These are phyloP conservation scores for Hypercompe scribonia DNA, from an alignment of 2,888 invertebrate species.

Conservation along the genomic window DNA sequence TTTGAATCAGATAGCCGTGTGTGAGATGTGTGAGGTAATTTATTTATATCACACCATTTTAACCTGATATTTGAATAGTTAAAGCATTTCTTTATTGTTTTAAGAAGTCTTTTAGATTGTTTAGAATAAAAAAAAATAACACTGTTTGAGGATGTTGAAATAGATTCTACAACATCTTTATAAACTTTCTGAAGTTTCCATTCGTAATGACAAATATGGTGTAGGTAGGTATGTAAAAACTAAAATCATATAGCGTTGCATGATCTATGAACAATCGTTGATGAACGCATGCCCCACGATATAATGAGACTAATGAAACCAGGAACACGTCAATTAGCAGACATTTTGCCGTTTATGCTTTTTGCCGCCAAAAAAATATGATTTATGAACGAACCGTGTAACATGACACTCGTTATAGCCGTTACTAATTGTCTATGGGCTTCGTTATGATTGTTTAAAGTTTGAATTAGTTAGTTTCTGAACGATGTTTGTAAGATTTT, in stretches of 20 bases:
- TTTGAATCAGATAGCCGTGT: too few relatives aligned
- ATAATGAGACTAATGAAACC: constrained; percentile 64
- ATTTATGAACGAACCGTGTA: constrained; percentile 77
- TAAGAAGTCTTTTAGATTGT: too few relatives aligned
- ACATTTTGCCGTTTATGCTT: constrained; percentile 74
- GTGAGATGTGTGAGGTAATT: too few relatives aligned
- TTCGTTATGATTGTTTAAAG: constrained; percentile 61
- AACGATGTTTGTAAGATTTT: constrained; percentile 6
- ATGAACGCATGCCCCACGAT: constrained; percentile 46
- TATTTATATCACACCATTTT: neutral
- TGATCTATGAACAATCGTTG: constrained; percentile 49
- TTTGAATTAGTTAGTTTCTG: constrained; percentile 44
- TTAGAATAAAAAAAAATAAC: too few relatives aligned
- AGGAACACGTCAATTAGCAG: constrained; percentile 86
- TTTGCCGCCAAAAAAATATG: constrained; percentile 78
- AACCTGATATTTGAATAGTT: neutral
- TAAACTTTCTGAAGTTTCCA: too few relatives aligned
- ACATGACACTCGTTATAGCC: constrained; percentile 77
- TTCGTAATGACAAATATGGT: too few relatives aligned
- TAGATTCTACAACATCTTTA: too few relatives aligned
- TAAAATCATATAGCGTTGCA: constrained; percentile 2
- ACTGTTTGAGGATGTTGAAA: too few relatives aligned
- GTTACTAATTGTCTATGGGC: constrained; percentile 80
- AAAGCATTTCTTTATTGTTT: neutral
- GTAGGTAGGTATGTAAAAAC: neutral